Evolutionary conservation across 2,888 invertebrate genomes (phyloP), one percentile per base, ranked within the genome.

Genomic region (Drosophila limbata): DNA sequence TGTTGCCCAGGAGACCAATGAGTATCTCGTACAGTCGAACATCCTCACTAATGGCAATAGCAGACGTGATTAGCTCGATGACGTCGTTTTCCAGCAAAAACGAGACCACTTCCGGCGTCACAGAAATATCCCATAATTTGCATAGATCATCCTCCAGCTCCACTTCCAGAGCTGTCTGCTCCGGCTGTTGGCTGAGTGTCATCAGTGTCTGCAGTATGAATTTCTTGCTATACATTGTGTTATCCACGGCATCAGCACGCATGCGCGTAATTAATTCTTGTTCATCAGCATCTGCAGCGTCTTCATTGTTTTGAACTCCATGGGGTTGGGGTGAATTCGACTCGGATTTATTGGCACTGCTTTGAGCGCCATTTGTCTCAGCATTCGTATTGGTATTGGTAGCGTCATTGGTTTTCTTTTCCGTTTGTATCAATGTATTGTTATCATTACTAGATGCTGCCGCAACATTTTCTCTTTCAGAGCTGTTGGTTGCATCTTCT

Each of bases 81-180:
- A 95, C 95, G 69, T 96, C 94, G 70, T 96, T 94, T 78, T 95
- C 93, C 61, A 95, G 92, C 11, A 97, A 92, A 86, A 95, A 95
- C 44, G 94, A 88, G 10, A 96, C 96, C 0, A 97, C 95, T 87
- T 96, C 96, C 74, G 94, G 94, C 79, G 97, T 96, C 0, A 95
- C 94, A 0, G 97, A 96, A 96, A 97, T 97, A 80, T 97, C 97
- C 97, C 97, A 97, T 0, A 97, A 91, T 6, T 95, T 94, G 87
- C 96, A 96, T 39, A 97, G 93, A 84, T 96, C 95, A 25, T 94
- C 94, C 93, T 97, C 97, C 51, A 96, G 93, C 1, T 94, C 93
- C 66, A 94, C 93, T 0, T 69, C 76, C 40, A 88, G 25, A 0
- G 73, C 9, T 0, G 68, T 40, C 8, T 68, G 64, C 5, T 64